Evolutionary conservation across 2,113 vertebrate species (phyloP).

Genomic region (Oncorhynchus tshawytscha): DNA sequence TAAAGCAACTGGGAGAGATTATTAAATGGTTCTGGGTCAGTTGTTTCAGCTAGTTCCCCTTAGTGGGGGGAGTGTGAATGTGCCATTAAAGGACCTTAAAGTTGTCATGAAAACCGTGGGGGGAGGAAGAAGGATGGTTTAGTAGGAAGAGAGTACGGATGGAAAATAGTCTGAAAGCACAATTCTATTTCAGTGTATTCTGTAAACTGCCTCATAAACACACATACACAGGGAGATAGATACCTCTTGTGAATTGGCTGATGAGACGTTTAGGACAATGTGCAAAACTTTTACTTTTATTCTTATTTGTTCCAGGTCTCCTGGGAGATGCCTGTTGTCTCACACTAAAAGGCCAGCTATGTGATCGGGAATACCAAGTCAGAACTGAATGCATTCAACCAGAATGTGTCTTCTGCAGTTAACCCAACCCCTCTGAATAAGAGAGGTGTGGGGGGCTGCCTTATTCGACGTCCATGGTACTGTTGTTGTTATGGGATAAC

Average conservation of each 20-base stretch:
- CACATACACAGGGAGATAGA: neutral
- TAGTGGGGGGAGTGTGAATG: neutral
- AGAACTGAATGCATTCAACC: no score
- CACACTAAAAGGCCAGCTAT: neutral
- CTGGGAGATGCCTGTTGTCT: neutral
- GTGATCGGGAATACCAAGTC: neutral
- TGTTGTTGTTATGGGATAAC: no score
- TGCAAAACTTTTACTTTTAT: neutral
- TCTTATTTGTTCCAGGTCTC: conserved; percentile 16
- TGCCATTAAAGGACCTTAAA: conserved; percentile 23
- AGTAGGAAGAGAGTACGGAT: conserved; percentile 29
- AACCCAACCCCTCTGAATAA: no score
- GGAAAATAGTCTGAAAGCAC: conserved; percentile 30
- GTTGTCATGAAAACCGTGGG: conserved; percentile 10
- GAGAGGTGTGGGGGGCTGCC: no score
- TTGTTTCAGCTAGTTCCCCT: conserved; percentile 17
- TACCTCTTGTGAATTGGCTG: neutral
- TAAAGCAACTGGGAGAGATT: conserved; percentile 31
- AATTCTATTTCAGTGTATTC: conserved; percentile 26
- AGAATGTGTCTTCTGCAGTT: no score
- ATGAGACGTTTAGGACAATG: neutral
- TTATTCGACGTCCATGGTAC: no score
- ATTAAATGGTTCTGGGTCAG: conserved; percentile 18
- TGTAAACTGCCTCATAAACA: conserved; percentile 6
- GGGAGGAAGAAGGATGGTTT: conserved; percentile 12